Conservation (phyloP, 2,888 invertebrate genomes). For the Margaritifera margaritifera region DNA sequence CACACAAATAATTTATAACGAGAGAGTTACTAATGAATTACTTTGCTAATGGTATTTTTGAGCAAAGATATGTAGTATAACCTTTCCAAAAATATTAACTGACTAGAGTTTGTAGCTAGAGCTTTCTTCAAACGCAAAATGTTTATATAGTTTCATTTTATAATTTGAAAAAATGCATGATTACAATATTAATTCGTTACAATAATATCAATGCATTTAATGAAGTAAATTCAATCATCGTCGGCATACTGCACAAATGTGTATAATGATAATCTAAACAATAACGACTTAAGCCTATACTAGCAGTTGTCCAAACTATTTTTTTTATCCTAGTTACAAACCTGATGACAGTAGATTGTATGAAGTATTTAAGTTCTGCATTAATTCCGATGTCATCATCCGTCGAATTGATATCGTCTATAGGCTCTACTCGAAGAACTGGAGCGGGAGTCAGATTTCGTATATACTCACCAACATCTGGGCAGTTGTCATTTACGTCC, state of each 20-base stretch:
- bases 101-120: not conserved
- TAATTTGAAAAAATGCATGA: too few species aligned
- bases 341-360: not conserved
- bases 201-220: too few species aligned
- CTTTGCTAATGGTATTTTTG: too few species aligned
- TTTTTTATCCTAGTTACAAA: not conserved
- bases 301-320: too few species aligned
- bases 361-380: slow-evolving; percentile 23
- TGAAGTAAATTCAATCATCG: too few species aligned
- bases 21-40: too few species aligned
- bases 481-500: slow-evolving; percentile 58
- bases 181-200: too few species aligned
- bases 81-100: slow-evolving; percentile 13
- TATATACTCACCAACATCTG: slow-evolving; percentile 33
- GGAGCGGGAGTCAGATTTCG: slow-evolving; percentile 36
- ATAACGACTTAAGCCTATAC: too few species aligned
- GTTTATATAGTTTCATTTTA: too few species aligned
- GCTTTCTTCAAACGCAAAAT: too few species aligned
- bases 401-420: slow-evolving; percentile 36
- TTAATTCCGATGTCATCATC: slow-evolving; percentile 47
- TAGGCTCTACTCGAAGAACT: slow-evolving; percentile 33
- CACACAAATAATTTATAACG: too few species aligned
- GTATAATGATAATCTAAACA: too few species aligned
- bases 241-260: not conserved
- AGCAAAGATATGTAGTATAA: not conserved